Evolutionary conservation across 2,888 invertebrate genomes (phyloP), one percentile per base, ranked within the genome.

Genomic region (Caenorhabditis sulstoni): DNA sequence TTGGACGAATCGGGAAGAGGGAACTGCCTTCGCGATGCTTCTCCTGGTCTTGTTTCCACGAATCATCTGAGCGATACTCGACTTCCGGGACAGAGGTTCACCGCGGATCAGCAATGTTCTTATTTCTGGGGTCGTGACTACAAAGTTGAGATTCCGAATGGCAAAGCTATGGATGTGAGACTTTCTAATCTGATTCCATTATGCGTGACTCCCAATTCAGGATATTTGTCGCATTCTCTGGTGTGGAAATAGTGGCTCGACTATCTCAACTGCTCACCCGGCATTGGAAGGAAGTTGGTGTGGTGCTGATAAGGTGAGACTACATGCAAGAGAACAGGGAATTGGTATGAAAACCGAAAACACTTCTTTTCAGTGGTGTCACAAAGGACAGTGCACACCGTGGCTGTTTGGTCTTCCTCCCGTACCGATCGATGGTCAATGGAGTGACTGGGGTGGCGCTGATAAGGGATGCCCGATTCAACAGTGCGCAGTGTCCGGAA

Each of bases 101-200:
- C 89, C 4, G 88, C 88, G 12, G 90, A 90, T 55, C 88, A 90
- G 62, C 90, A 90, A 75, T 90, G 90, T 59, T 86, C 89, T 9
- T 90, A 89, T 70, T 90, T 90, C 67, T 90, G 90, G 89, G 90
- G 90, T 7, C 68, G 87, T n/a, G 90, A 89, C 14, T 90, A 87
- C 73, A 83, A 82, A 58, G 86, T 86, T 8, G 90, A 90, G 75
- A 89, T 90, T 59, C 90, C 90, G 9, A 85, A 86, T 53, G 90
- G 90, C 45, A 75, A 85, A 49, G 44, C 67, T 23, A 86, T 86
- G 87, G 86, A 86, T 73, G 84, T 81, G 68, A 81, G 68, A 41
- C 3, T 11, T 11, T 11, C 41, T 41, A 11, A 8, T 3, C 14
- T 14, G 37, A 37, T 50, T 39, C 45, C 29, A 29, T 23, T 37